Evolutionary conservation across 2,113 vertebrate species (phyloP).

Genomic region (Sporophila hypoxantha): DNA sequence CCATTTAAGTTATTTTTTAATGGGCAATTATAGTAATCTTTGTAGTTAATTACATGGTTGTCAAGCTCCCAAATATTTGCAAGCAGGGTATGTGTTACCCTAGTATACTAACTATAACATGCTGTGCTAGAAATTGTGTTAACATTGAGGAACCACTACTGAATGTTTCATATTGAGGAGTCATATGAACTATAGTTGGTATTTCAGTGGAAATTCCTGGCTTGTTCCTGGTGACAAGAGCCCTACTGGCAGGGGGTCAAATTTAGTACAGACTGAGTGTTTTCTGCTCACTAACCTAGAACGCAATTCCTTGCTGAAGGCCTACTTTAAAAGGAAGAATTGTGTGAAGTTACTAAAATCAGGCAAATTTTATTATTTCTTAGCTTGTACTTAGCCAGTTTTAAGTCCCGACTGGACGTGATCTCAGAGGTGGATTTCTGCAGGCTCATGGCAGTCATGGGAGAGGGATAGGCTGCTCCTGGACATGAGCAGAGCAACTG

Average conservation of each 20-base stretch:
- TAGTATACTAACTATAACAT: background rate
- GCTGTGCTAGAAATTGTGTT: background rate
- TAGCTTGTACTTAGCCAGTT: background rate
- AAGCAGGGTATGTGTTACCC: background rate
- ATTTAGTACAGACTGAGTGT: background rate
- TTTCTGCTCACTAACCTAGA: background rate
- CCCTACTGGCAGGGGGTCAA: background rate
- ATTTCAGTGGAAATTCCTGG: background rate
- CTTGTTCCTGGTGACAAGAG: background rate
- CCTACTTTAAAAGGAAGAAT: background rate
- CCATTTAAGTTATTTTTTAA: background rate
- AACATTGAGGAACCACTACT: background rate
- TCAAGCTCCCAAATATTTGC: background rate
- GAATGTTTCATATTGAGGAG: background rate
- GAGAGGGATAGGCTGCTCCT: background rate
- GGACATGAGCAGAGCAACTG: background rate
- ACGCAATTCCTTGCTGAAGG: background rate
- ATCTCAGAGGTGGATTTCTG: background rate
- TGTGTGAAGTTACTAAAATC: background rate
- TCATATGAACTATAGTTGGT: background rate
- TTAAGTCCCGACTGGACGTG: rapidly evolving
- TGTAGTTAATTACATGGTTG: background rate
- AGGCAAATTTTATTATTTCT: background rate
- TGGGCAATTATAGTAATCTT: background rate
- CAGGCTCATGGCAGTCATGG: background rate